Base-by-base conservation (phyloP, 2,888 invertebrate genomes). In the Troglohyphantes excavatus region DNA sequence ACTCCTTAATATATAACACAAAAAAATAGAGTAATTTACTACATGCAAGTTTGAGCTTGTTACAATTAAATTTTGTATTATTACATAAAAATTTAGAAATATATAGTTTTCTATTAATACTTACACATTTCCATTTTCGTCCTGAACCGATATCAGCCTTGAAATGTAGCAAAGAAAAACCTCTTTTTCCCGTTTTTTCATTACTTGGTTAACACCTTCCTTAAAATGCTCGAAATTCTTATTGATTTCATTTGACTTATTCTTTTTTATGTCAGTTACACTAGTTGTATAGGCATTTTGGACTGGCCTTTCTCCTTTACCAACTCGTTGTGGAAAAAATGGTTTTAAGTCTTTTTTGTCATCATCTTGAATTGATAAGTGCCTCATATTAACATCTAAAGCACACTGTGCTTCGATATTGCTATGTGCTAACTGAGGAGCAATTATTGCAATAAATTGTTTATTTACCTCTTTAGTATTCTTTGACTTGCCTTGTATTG, bases 51-150 rank as follows among this genome's bases (percentile, higher is more conserved):
- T n/a, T n/a, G n/a, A n/a, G n/a, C n/a, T n/a, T n/a, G n/a, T n/a
- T n/a, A n/a, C n/a, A n/a, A n/a, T n/a, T n/a, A n/a, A n/a, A n/a
- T n/a, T n/a, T n/a, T n/a, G n/a, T n/a, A 2, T 63, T 21, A 0
- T 63, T 17, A n/a, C 0, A 23, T 19, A 63, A 63, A n/a, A 63
- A 3, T 39, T 17, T 21, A 63, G 11, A 11, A n/a, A 63, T 11
- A 0, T 63, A 11, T 63, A 19, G 19, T n/a, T n/a, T n/a, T n/a
- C n/a, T n/a, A n/a, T 19, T 21, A 23, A 13, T 43, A 65, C 21
- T 23, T 26, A 78, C 78, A 33, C 33, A 39, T 78, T 65, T 63
- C 43, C 78, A 65, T 65, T 17, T 23, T 33, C 43, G 63, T 78
- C 78, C 17, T 63, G 23, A 6, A 43, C 23, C 5, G 39, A 27